Evolutionary conservation across 2,797 vertebrate genomes (phyloP).

Genomic region (Peromyscus attwateri): DNA sequence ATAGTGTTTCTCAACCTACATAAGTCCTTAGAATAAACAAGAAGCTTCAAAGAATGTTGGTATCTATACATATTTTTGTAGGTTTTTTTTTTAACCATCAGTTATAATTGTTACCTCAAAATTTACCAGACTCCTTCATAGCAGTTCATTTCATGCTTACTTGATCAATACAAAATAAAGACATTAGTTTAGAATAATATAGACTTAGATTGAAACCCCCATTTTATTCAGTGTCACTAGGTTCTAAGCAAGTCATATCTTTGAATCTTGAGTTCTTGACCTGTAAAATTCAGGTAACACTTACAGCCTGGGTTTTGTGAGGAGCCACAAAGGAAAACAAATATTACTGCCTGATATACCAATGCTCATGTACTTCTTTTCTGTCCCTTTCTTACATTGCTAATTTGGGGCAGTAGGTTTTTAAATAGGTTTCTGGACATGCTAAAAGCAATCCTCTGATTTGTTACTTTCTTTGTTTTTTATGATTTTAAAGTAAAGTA

Average conservation of each 20-base stretch:
- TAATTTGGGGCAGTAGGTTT: constrained; percentile 25
- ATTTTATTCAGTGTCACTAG: background rate
- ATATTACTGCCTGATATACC: background rate
- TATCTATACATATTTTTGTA: background rate
- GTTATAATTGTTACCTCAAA: constrained; percentile 24
- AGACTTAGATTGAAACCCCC: constrained; percentile 47
- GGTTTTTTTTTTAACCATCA: background rate
- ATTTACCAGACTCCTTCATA: constrained; percentile 46
- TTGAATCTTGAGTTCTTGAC: constrained; percentile 48
- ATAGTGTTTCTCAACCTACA: constrained; percentile 31
- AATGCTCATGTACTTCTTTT: background rate
- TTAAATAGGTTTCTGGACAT: constrained; percentile 26
- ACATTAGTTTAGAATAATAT: background rate
- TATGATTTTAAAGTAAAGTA: constrained; percentile 66
- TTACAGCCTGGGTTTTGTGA: background rate
- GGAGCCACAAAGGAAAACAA: constrained; percentile 34
- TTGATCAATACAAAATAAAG: constrained; percentile 27
- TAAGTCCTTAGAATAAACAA: constrained; percentile 34
- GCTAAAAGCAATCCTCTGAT: constrained; percentile 44
- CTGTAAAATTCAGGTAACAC: constrained; percentile 31
- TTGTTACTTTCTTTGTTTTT: constrained; percentile 38
- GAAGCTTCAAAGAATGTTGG: background rate
- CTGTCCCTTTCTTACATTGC: background rate
- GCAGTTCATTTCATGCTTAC: constrained; percentile 7
- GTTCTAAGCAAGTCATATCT: constrained; percentile 44